These are phyloP conservation scores for Pelodytes ibericus DNA, from an alignment of 2,797 vertebrate genomes.

Conservation along the genomic window DNA sequence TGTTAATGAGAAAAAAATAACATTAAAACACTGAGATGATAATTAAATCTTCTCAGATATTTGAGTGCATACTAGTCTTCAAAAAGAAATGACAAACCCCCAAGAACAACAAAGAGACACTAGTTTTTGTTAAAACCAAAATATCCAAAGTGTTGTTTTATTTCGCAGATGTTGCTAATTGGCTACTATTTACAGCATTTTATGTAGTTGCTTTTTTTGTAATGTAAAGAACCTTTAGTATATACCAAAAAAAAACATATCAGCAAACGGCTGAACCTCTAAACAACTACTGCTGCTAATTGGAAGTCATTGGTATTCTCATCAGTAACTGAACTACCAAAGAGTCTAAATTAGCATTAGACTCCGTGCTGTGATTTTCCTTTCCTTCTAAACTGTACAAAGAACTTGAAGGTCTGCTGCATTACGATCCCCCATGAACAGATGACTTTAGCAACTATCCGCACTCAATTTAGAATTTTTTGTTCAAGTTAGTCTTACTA, in stretches of 20 bases:
- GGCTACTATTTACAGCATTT: no score
- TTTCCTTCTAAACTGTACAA: conserved; percentile 47
- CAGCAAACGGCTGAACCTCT: not conserved
- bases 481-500: conserved; percentile 7
- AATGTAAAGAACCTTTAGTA: not conserved
- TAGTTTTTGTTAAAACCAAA: no score
- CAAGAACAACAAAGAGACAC: no score
- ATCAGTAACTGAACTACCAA: conserved; percentile 21
- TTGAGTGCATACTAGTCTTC: no score
- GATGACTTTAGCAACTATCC: conserved; percentile 19
- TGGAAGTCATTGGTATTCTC: conserved; percentile 37
- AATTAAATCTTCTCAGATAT: no score
- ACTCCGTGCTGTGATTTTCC: conserved; percentile 36
- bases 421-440: conserved; percentile 38
- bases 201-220: no score
- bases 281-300: conserved; percentile 7
- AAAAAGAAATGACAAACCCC: no score
- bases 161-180: no score
- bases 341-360: conserved; percentile 45
- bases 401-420: not conserved
- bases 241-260: not conserved
- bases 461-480: not conserved
- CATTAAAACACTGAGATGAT: no score
- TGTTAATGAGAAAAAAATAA: no score
- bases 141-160: no score